A percentile compares a stretch with the other conserved stretches of the same genome.
These are phyloP conservation scores for Conopomorpha cramerella DNA, from an alignment of 1,140 invertebrate species.

Conservation along the genomic window DNA sequence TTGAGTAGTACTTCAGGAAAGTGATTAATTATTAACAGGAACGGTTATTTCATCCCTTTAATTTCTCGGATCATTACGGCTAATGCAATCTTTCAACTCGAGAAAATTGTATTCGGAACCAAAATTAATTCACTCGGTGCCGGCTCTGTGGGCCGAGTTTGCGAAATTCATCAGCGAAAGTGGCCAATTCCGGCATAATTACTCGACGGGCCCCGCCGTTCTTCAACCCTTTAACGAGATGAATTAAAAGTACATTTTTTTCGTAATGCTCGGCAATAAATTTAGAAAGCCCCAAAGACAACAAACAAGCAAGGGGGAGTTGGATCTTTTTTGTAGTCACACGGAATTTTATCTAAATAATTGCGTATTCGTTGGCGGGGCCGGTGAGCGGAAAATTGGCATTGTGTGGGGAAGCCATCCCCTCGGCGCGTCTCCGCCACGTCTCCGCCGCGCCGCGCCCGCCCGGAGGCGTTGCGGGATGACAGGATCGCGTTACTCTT, in stretches of 20 bases:
- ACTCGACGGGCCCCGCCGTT: slow-evolving; percentile 50
- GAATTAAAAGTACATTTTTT: slow-evolving; percentile 62
- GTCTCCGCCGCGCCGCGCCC: no score
- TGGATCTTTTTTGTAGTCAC: slow-evolving; percentile 57
- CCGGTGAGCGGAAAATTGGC: slow-evolving; percentile 56
- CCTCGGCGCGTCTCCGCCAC: no score
- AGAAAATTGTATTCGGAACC: slow-evolving; percentile 27
- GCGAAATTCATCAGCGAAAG: slow-evolving; percentile 53
- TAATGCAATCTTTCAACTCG: slow-evolving; percentile 46
- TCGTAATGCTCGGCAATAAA: slow-evolving; percentile 51
- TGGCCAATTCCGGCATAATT: slow-evolving; percentile 58
- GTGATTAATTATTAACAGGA: no score
- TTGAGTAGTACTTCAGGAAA: no score
- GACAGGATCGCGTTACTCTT: no score
- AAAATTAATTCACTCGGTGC: slow-evolving; percentile 44
- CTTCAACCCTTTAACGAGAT: slow-evolving; percentile 60
- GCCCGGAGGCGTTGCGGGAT: no score
- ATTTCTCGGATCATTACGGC: slow-evolving; percentile 22
- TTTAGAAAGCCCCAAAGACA: slow-evolving; percentile 55
- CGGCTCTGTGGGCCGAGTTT: slow-evolving; percentile 32
- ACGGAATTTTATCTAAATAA: slow-evolving; percentile 59
- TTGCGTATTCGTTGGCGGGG: slow-evolving; percentile 55
- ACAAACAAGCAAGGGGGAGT: slow-evolving; percentile 36
- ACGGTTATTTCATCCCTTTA: no score
- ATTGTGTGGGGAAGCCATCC: slow-evolving; percentile 30